phyloP scores from a whole-genome alignment of 2,113 vertebrate species.

The Aspiorhynchus laticeps region DNA sequence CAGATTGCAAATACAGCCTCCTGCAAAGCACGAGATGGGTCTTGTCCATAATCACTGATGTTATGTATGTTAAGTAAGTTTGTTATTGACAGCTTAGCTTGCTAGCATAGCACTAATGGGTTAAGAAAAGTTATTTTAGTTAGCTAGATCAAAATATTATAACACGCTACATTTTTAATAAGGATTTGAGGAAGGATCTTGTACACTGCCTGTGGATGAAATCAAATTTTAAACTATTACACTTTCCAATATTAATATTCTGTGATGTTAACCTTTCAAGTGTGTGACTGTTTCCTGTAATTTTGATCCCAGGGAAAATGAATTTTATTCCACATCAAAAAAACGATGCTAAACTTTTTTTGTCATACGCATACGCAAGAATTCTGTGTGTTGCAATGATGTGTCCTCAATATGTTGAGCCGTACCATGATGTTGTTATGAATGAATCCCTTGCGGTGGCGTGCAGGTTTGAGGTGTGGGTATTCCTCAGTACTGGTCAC shows the following conservation, averaged over 20 bases:
- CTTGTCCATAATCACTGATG: background rate
- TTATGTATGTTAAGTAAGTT: background rate
- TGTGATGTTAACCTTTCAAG: background rate
- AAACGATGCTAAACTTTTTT: background rate
- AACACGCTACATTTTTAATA: background rate
- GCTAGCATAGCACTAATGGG: background rate
- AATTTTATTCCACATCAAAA: background rate
- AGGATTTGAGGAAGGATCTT: background rate
- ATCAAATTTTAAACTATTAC: background rate
- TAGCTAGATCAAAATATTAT: background rate
- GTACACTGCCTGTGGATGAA: background rate
- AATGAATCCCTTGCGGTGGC: slow-evolving; percentile 91
- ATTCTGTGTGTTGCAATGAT: background rate
- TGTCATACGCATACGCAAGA: background rate
- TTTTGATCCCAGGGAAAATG: background rate
- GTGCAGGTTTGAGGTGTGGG: slow-evolving; percentile 93
- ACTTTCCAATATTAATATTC: background rate
- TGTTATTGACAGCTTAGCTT: background rate
- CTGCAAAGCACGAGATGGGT: background rate
- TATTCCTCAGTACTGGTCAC: slow-evolving; percentile 98
- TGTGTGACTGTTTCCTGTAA: background rate
- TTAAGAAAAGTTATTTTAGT: background rate
- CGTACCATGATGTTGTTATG: slow-evolving; percentile 94
- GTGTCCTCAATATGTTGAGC: background rate
- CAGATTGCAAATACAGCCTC: background rate